Base-by-base conservation (phyloP, 2,113 vertebrate genomes). In the Apistogramma diplotaenia region DNA sequence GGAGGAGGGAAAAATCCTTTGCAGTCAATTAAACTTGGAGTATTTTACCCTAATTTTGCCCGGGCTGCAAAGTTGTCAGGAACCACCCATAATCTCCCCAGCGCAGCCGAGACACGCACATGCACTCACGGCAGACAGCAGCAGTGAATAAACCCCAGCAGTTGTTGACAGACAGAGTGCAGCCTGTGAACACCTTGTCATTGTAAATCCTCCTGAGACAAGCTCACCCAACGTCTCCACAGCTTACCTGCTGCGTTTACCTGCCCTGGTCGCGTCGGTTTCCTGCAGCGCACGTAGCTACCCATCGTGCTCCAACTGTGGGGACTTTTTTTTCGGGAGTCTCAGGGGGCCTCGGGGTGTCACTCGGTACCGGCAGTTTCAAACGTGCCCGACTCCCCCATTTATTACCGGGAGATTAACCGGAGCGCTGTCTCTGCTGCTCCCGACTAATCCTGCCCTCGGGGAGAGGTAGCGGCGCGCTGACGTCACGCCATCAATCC, bases 401-500 rank as follows among this genome's bases (percentile, higher is more conserved):
- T 87, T 85, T 86, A 53, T 90, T 78, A 85, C 72, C 84, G 74
- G 59, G 83, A 96, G 94, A 95, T 94, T 94, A 35, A 96, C 93
- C 82, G 89, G 90, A 90, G 89, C 91, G 87, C 85, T 86, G 90
- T 90, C 91, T 90, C 91, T 90, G 78, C 83, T 73, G 84, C 92
- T 91, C n/a, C 87, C 91, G 93, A 94, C 93, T 94, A 95, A 94
- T 93, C 88, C 89, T 83, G 87, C 89, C 90, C 88, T 92, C 84
- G 6, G 72, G 78, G 91, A 91, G 92, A 96, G 94, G 94, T 94
- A 90, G 85, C 84, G 85, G 84, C 82, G 78, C 62, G 74, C 89
- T 95, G 92, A 96, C 86, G 86, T 96, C 92, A 93, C 92, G 58
- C 87, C 76, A 92, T 93, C 92, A 90, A 90, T 94, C 84, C 86